Evolutionary conservation across 1,140 invertebrate genomes (phyloP).

Genomic region (Potamilus streckersoni): DNA sequence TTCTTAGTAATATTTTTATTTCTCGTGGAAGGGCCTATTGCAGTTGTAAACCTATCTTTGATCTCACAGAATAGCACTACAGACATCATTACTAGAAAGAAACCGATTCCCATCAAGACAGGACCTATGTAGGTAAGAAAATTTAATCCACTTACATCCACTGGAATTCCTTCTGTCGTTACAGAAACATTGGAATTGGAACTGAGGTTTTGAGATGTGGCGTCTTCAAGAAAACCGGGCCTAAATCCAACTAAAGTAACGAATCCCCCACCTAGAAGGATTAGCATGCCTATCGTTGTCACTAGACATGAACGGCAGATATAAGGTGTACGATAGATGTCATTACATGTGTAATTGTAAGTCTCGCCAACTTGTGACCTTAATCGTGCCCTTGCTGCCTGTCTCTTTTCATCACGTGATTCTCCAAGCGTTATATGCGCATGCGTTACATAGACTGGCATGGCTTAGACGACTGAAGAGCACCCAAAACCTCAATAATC

Average conservation of each 20-base stretch:
- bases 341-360: constrained; percentile 21
- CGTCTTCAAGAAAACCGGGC: constrained; percentile 22
- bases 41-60: constrained; percentile 54
- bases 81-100: constrained; percentile 56
- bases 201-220: constrained; percentile 9
- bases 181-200: constrained; percentile 5
- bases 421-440: constrained; percentile 34
- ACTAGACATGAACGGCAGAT: constrained; percentile 19
- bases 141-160: constrained; percentile 26
- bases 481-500: neutral
- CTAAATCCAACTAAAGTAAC: constrained; percentile 32
- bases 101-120: constrained; percentile 55
- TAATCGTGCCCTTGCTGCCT: constrained; percentile 10
- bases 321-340: constrained; percentile 26
- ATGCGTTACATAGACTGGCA: constrained; percentile 33
- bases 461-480: constrained; percentile 3
- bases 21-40: constrained; percentile 42
- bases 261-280: constrained; percentile 20
- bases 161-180: constrained; percentile 16
- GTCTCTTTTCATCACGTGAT: constrained; percentile 7
- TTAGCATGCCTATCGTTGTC: constrained; percentile 8
- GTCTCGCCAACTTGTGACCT: constrained; percentile 13
- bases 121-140: constrained; percentile 52
- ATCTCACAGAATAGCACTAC: constrained; percentile 62
- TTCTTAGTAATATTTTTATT: constrained; percentile 34